Base-by-base conservation (phyloP, 2,113 vertebrate genomes). In the Ranitomeya imitator region DNA sequence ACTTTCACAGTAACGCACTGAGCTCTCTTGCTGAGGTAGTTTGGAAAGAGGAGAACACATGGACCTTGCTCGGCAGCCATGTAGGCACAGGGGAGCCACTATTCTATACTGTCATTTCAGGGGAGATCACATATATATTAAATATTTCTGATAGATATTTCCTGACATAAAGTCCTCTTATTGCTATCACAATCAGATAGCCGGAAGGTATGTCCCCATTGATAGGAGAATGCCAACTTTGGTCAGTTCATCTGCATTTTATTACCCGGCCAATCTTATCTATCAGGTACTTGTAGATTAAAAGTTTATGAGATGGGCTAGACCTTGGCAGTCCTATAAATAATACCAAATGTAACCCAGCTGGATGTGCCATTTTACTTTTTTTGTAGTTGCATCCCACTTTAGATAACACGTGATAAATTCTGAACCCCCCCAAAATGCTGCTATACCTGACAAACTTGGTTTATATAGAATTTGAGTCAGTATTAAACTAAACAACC, bases 31-130 rank as follows among this genome's bases (percentile, higher is more conserved):
- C 73, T 85, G 81, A 85, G 52, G 71, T 84, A 84, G 45, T 84
- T 63, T 88, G 74, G 86, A 52, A 84, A 83, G 60, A 74, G 60
- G 78, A 88, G 73, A 88, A 88, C 81, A 88, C 87, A 84, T 88
- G 87, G 57, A 83, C n/a, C n/a, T n/a, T n/a, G n/a, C n/a, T n/a
- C n/a, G n/a, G n/a, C n/a, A n/a, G n/a, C n/a, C n/a, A n/a, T n/a
- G n/a, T n/a, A n/a, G n/a, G n/a, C 55, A 4, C 6, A 81, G 13
- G 60, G 10, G 16, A 86, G 74, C 13, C 45, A 54, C 54, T 59
- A 13, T 15, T 7, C 15, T 51, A 16, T 51, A 8, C 37, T 76
- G 73, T 73, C 31, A 73, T 73, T 45, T 73, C 67, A 83, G 19
- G 81, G 45, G 57, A 23, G 21, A 67, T 79, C 23, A 23, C n/a